Evolutionary conservation across 1,140 invertebrate species (phyloP).

Genomic region (Hetaerina americana): DNA sequence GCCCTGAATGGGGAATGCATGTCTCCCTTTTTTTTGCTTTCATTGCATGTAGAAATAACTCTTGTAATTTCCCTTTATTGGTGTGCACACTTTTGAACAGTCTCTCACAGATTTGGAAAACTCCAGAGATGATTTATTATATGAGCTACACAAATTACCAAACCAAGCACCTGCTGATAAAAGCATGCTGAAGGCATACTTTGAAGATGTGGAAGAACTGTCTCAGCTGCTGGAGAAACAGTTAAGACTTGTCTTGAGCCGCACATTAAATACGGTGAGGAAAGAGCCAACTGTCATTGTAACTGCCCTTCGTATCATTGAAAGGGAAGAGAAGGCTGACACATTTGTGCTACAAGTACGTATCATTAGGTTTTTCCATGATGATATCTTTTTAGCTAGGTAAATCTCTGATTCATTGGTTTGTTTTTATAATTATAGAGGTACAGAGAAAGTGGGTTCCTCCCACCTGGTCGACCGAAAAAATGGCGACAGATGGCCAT

Average conservation of each 20-base stretch:
- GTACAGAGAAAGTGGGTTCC: slow-evolving; percentile 69
- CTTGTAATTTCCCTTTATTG: too few relatives aligned
- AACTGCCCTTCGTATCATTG: slow-evolving; percentile 89
- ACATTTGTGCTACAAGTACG: slow-evolving; percentile 53
- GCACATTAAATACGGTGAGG: slow-evolving; percentile 85
- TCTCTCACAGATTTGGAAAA: slow-evolving; percentile 91
- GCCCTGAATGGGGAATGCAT: too few relatives aligned
- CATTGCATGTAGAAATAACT: too few relatives aligned
- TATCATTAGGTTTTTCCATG: too few relatives aligned
- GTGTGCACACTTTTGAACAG: too few relatives aligned
- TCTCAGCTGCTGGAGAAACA: slow-evolving; percentile 85
- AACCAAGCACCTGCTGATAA: slow-evolving; percentile 84
- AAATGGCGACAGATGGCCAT: slow-evolving; percentile 80
- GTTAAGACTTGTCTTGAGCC: slow-evolving; percentile 72
- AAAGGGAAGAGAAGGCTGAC: slow-evolving; percentile 89
- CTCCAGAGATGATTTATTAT: slow-evolving; percentile 87
- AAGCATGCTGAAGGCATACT: slow-evolving; percentile 85
- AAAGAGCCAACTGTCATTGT: slow-evolving; percentile 94
- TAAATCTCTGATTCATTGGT: not conserved
- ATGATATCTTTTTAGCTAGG: not conserved
- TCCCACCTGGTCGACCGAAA: slow-evolving; percentile 87
- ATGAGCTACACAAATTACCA: slow-evolving; percentile 86
- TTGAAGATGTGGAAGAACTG: slow-evolving; percentile 85
- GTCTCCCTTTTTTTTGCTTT: too few relatives aligned
- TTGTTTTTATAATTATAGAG: slow-evolving; percentile 35